Base-by-base conservation (phyloP, 1,140 invertebrate species). In the Tetramorium simillimum region DNA sequence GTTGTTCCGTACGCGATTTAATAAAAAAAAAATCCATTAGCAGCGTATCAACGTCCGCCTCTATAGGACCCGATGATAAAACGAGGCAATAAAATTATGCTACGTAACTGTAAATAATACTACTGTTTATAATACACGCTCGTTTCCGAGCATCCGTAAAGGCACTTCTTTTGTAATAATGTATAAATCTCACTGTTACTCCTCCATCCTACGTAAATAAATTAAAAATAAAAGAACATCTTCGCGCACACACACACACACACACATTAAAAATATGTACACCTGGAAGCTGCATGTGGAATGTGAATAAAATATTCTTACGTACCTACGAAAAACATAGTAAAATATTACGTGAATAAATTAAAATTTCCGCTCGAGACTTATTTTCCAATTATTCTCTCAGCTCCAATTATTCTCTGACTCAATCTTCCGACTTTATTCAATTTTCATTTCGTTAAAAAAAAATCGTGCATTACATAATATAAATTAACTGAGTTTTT, bases 341-440 rank as follows among this genome's bases (percentile, higher is more conserved):
- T 70, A 43, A 81, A 56, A 43, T 37, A 49, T 80, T 81, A 70
- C 16, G 3, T 3, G 37, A 81, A 43, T 56, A 43, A 81, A 81
- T 81, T 56, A 81, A 63, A 69, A 53, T 81, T 69, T 40, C 43
- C 10, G 4, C 28, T 3, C 9, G 33, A 40, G 53, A 43, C 40
- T 77, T 40, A 63, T 28, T 62, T 43, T 62, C 10, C 21, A 77
- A 10, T 40, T 63, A 76, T 37, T 6, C 14, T 69, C 14, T 12
- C 14, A 7, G 40, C 18, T 33, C 16, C 46, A 46, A 46, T 46
- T 46, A 53, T 53, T 24, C 58, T 37, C 37, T 40, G 51, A 60
- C 56, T 40, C 51, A 56, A 70, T 70, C 16, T 58, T 58, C 65
- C 3, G 16, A 43, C 21, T 24, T 5, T 6, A 67, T 37, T 80